phyloP scores from a whole-genome alignment of 2,888 invertebrate species.

The Silvanus unidentatus region DNA sequence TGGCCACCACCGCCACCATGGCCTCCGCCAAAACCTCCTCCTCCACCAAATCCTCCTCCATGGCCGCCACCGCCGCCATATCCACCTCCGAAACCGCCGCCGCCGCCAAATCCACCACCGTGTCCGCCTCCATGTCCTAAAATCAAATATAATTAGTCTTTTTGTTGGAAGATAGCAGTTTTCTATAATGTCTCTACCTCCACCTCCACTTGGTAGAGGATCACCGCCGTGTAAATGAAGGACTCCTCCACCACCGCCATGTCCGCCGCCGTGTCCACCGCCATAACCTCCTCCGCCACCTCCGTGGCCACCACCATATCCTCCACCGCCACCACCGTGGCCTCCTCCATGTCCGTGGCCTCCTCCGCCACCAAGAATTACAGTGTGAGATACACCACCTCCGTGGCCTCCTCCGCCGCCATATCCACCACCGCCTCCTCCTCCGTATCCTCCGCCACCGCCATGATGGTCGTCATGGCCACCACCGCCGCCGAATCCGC shows the following conservation, averaged over 20 bases:
- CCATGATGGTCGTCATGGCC: slow-evolving; percentile 7
- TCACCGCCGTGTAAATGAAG: slow-evolving; percentile 9
- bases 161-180: background rate
- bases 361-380: background rate
- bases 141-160: background rate
- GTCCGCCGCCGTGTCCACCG: background rate
- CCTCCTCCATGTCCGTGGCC: slow-evolving; percentile 4
- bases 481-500: slow-evolving; percentile 11
- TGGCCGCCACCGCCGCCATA: slow-evolving; percentile 8
- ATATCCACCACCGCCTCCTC: slow-evolving; percentile 6
- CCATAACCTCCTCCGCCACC: slow-evolving; percentile 5
- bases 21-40: slow-evolving; percentile 9
- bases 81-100: slow-evolving; percentile 9
- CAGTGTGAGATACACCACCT: slow-evolving; percentile 5
- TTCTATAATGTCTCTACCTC: slow-evolving; percentile 5
- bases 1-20: slow-evolving; percentile 10
- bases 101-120: slow-evolving; percentile 6
- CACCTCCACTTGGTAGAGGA: slow-evolving; percentile 10
- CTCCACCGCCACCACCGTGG: background rate
- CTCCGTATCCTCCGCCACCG: slow-evolving; percentile 8
- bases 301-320: slow-evolving; percentile 6
- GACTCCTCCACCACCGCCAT: slow-evolving; percentile 7
- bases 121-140: slow-evolving; percentile 8
- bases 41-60: slow-evolving; percentile 5
- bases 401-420: slow-evolving; percentile 5